These are phyloP conservation scores for Lasius fuliginosus DNA, from an alignment of 2,888 invertebrate species.

Conservation along the genomic window DNA sequence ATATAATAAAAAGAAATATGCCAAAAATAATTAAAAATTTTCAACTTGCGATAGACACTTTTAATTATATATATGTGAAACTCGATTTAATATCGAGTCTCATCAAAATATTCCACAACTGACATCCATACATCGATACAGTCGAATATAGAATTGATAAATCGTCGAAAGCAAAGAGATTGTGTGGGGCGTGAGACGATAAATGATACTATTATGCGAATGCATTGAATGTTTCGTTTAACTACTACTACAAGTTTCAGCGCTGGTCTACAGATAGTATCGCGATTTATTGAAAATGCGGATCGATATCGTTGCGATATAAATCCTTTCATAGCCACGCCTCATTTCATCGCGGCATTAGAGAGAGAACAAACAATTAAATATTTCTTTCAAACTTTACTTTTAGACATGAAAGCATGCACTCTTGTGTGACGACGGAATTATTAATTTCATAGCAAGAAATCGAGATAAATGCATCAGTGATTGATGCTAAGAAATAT, in stretches of 20 bases:
- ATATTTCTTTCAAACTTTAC: neutral
- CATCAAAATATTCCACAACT: neutral
- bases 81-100: neutral
- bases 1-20: neutral
- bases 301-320: slow-evolving; percentile 16
- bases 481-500: neutral
- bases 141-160: slow-evolving; percentile 27
- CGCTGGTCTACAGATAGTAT: slow-evolving; percentile 1
- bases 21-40: neutral
- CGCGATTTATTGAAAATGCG: slow-evolving; percentile 43
- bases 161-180: slow-evolving; percentile 31
- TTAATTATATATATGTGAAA: slow-evolving; percentile 5
- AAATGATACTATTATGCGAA: slow-evolving; percentile 32
- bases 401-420: neutral
- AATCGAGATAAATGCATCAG: neutral
- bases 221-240: slow-evolving; percentile 31
- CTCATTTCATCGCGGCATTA: slow-evolving; percentile 12
- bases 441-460: neutral
- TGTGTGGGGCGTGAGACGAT: slow-evolving; percentile 27
- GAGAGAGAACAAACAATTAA: neutral
- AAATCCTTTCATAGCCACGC: slow-evolving; percentile 24
- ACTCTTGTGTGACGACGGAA: neutral
- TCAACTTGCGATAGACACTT: neutral
- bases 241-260: slow-evolving; percentile 27
- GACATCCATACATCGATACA: neutral